These are phyloP conservation scores for Nipponacmea schrenckii DNA, from an alignment of 2,888 invertebrate genomes.

Conservation along the genomic window DNA sequence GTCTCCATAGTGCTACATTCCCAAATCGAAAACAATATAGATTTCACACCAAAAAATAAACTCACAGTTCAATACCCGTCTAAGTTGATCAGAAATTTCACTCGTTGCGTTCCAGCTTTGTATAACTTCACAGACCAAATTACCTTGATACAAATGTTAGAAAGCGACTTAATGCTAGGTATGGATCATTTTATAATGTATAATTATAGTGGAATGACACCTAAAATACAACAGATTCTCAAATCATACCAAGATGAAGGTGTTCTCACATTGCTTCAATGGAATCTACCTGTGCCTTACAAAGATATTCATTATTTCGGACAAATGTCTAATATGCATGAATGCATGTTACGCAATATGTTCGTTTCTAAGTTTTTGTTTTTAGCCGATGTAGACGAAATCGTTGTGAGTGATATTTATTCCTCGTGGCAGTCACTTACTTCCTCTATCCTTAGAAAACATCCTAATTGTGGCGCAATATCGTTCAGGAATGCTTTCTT, in stretches of 20 bases:
- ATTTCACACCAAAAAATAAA: neutral
- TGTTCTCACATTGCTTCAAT: neutral
- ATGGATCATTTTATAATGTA: conserved; percentile 1
- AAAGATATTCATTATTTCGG: neutral
- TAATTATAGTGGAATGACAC: neutral
- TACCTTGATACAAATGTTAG: neutral
- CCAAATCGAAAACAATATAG: neutral
- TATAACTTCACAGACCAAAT: neutral
- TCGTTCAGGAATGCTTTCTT: neutral
- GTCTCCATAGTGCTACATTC: neutral
- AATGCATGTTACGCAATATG: neutral
- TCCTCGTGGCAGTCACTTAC: neutral
- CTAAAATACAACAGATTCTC: neutral
- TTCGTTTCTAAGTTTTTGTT: neutral
- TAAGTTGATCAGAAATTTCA: neutral
- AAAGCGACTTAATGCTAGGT: neutral
- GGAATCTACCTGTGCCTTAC: neutral
- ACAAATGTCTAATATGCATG: neutral
- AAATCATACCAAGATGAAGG: neutral
- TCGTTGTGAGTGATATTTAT: neutral
- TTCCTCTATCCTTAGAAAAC: neutral
- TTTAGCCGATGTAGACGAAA: neutral
- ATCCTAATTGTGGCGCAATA: neutral
- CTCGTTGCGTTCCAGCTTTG: neutral
- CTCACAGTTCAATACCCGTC: neutral